phyloP scores from a whole-genome alignment of 2,888 invertebrate species.

The Hesperia comma region DNA sequence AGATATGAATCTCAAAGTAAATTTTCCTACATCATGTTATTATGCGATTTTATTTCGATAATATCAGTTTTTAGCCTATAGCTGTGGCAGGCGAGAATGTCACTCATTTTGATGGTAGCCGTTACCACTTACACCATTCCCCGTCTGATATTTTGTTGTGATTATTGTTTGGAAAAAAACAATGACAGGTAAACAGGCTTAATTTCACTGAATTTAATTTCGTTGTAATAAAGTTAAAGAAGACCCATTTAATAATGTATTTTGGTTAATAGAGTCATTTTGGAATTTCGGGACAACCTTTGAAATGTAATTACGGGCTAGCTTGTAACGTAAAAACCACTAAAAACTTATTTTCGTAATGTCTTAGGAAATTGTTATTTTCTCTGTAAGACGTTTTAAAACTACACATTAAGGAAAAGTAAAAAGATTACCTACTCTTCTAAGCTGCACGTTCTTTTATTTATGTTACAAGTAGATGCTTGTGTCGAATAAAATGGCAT shows the following conservation, averaged over 20 bases:
- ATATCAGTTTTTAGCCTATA: no score
- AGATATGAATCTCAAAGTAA: no score
- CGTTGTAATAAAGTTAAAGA: not conserved
- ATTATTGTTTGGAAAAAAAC: not conserved
- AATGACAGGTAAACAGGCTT: not conserved
- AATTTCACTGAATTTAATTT: not conserved
- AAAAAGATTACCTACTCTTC: not conserved
- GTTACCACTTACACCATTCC: no score
- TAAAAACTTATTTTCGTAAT: not conserved
- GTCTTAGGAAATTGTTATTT: not conserved
- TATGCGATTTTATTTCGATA: no score
- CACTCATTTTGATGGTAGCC: no score
- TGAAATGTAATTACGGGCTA: conserved; percentile 1
- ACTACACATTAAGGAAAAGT: not conserved
- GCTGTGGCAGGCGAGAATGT: no score
- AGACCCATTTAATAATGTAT: not conserved
- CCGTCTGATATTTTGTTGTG: not conserved
- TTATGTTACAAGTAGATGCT: not conserved
- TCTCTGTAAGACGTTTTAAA: not conserved
- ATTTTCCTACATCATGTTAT: no score
- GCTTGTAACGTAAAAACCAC: not conserved
- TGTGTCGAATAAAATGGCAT: not conserved
- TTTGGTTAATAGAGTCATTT: not conserved
- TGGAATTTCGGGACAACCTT: not conserved
- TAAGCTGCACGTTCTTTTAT: not conserved